Conservation (phyloP, 2,888 invertebrate genomes). For the Drosophila nigritarsus region DNA sequence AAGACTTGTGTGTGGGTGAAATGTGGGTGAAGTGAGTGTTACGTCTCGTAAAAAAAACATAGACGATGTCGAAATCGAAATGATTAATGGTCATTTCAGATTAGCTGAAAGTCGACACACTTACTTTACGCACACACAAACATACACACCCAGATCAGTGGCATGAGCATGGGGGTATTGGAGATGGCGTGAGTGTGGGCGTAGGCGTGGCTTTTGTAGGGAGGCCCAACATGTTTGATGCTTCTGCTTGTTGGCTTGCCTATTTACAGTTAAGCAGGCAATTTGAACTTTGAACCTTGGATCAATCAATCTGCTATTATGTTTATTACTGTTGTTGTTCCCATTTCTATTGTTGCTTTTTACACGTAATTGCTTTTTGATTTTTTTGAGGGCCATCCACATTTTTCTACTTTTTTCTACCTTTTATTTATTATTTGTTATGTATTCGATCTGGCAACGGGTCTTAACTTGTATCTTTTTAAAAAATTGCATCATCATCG, state of each 20-base stretch:
- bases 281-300: slow-evolving; percentile 77
- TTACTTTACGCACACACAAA: slow-evolving; percentile 7
- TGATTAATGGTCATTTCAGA: slow-evolving; percentile 81
- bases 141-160: slow-evolving; percentile 10
- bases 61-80: slow-evolving; percentile 69
- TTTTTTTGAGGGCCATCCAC: slow-evolving; percentile 45
- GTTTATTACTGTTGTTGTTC: slow-evolving; percentile 57
- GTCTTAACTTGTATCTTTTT: slow-evolving; percentile 49
- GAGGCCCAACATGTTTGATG: slow-evolving; percentile 55
- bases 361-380: slow-evolving; percentile 79
- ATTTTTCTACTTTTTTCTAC: neutral
- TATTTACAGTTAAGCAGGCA: slow-evolving; percentile 81
- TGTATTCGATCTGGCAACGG: slow-evolving; percentile 27
- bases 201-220: slow-evolving; percentile 31
- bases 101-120: slow-evolving; percentile 71
- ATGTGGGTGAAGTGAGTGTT: slow-evolving; percentile 4
- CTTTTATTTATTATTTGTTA: slow-evolving; percentile 21
- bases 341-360: slow-evolving; percentile 48
- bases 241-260: slow-evolving; percentile 66
- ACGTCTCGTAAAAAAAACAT: slow-evolving; percentile 28
- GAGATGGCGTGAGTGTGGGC: neutral
- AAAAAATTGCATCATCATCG: slow-evolving; percentile 78
- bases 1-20: slow-evolving; percentile 6
- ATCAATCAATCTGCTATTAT: slow-evolving; percentile 81
- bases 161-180: neutral